Percentiles rank a stretch among this genome's conserved stretches.
Evolutionary conservation across 2,888 invertebrate genomes (phyloP).

Genomic region (Acrobasis repandana): DNA sequence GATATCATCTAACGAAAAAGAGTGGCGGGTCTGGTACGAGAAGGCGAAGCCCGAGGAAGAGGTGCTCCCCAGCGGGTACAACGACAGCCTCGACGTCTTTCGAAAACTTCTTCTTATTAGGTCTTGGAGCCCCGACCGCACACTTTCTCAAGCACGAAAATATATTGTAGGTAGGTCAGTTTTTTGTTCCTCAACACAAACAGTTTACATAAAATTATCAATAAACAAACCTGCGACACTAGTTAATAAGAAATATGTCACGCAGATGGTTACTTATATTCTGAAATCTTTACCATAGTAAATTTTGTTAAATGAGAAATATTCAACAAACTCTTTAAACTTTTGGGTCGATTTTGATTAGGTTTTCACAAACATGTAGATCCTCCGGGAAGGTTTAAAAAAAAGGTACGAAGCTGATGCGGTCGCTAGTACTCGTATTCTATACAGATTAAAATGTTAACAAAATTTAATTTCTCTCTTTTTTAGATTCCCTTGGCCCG

Average conservation of each 20-base stretch:
- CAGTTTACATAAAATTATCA: too few relatives aligned
- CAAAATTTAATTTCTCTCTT: background rate
- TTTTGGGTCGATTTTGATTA: too few relatives aligned
- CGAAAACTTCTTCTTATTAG: constrained; percentile 93
- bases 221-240: background rate
- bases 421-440: too few relatives aligned
- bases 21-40: constrained; percentile 96
- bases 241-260: too few relatives aligned
- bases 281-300: too few relatives aligned
- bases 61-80: constrained; percentile 94
- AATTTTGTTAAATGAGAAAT: too few relatives aligned
- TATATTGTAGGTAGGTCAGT: constrained; percentile 89
- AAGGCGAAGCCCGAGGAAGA: constrained; percentile 96
- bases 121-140: constrained; percentile 97
- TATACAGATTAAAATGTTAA: too few relatives aligned
- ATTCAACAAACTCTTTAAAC: too few relatives aligned
- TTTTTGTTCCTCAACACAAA: background rate
- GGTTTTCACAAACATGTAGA: too few relatives aligned
- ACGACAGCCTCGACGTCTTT: constrained; percentile 93
- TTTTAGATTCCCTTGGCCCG: constrained; percentile 89
- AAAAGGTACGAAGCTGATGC: too few relatives aligned
- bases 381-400: too few relatives aligned
- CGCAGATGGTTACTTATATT: too few relatives aligned
- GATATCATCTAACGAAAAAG: constrained; percentile 93
- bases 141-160: constrained; percentile 95